Percentiles rank a stretch among this genome's conserved stretches.
Conservation (phyloP, 2,113 vertebrate species). For the Lepus europaeus region DNA sequence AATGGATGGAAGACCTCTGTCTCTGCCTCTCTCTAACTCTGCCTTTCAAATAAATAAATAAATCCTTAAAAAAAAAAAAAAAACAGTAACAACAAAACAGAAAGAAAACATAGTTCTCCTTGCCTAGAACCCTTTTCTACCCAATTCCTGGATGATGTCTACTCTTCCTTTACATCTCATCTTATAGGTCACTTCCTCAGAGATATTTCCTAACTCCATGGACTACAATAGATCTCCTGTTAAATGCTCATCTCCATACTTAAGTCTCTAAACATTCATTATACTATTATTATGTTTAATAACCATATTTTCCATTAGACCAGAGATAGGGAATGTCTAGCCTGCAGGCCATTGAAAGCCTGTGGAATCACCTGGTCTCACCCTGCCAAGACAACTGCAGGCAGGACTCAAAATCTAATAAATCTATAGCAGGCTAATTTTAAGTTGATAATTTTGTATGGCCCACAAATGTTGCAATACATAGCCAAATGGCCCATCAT, state of each 20-base stretch:
- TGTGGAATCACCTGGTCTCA: too few species aligned
- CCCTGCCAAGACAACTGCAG: too few species aligned
- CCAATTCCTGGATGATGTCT: background rate
- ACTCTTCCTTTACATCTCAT: background rate
- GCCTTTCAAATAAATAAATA: too few species aligned
- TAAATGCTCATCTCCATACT: background rate
- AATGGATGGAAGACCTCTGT: too few species aligned
- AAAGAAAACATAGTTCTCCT: background rate
- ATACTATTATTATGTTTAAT: background rate
- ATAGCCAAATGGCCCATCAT: too few species aligned
- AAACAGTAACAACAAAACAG: background rate
- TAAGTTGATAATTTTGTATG: too few species aligned
- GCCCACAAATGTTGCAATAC: too few species aligned
- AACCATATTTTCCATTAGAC: background rate
- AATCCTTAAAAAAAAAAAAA: too few species aligned
- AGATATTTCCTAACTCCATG: background rate
- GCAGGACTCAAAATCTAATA: too few species aligned
- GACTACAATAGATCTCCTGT: background rate
- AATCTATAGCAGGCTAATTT: too few species aligned
- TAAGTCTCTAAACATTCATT: conserved; percentile 19
- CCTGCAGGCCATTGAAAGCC: too few species aligned
- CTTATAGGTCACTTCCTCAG: background rate
- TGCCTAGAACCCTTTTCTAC: background rate
- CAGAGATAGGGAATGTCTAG: background rate
- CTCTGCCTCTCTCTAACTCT: too few species aligned